Evolutionary conservation across 2,113 vertebrate species (phyloP), one percentile per base, ranked within the genome.

Genomic region (Aleadryas rufinucha): DNA sequence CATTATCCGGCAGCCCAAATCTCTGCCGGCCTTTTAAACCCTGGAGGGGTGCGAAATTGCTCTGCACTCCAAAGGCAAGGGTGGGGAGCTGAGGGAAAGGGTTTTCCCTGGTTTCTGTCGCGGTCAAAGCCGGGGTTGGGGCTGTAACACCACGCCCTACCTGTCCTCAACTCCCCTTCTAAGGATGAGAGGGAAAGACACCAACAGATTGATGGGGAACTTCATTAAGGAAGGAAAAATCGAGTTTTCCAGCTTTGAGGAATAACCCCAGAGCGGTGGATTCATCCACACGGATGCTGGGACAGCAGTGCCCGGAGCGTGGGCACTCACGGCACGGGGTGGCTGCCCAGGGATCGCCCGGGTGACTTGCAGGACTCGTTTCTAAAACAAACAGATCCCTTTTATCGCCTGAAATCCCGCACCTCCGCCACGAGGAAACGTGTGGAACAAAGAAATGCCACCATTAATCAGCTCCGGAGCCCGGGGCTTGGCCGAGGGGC

Each of bases 301-400:
- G 41, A 7, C 2, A 13, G 33, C 76, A 45, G 68, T 6, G 26
- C 27, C 23, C 56, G 77, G 42, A 26, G 5, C 0, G 4, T 0
- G 23, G 83, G 37, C 65, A 31, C 2, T 23, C 37, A 0, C 0
- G 3, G 56, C 86, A 39, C 0, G 1, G 61, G 11, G 13, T 10
- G 15, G 13, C 57, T 70, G 74, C 79, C 69, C 60, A 5, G 76
- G 74, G 39, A 24, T 4, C 3, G 33, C 56, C 56, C 1, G 2
- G 47, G 44, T 52, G 80, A 59, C 65, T 24, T 0, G 53, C 30
- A 82, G 57, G 81, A 14, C 84, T 91, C 4, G 78, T 68, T 93
- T 85, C 45, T 60, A 82, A 81, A 82, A 42, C 17, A 89, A 94
- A 87, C 82, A 79, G 42, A 12, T 33, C 56, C 39, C 60, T 93